These are phyloP conservation scores for Drosophila littoralis DNA, from an alignment of 1,140 invertebrate genomes.

Conservation along the genomic window DNA sequence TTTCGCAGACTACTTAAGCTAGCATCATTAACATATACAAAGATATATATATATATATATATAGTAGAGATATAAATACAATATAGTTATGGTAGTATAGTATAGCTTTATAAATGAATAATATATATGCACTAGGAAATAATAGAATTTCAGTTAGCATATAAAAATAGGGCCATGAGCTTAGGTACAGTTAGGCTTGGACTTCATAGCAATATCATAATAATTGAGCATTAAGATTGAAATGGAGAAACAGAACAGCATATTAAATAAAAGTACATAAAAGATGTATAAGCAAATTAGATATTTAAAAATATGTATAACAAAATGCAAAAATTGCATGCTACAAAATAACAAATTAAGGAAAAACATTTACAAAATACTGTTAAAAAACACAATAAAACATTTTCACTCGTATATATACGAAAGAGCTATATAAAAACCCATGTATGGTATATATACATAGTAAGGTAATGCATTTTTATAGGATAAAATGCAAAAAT, in stretches of 20 bases:
- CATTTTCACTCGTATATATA: conserved; percentile 15
- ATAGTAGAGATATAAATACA: conserved; percentile 54
- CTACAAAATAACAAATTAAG: conserved; percentile 30
- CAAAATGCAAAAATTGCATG: conserved; percentile 56
- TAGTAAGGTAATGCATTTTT: conserved; percentile 43
- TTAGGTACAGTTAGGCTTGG: conserved; percentile 27
- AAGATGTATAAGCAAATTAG: conserved; percentile 32
- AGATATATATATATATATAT: conserved; percentile 43
- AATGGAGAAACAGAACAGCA: conserved; percentile 51
- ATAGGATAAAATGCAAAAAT: conserved; percentile 70
- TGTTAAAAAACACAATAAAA: conserved; percentile 55
- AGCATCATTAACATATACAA: conserved; percentile 69
- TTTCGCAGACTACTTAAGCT: conserved; percentile 63
- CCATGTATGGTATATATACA: conserved; percentile 37
- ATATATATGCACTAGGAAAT: conserved; percentile 41
- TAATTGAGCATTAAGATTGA: conserved; percentile 38
- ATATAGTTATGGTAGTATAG: conserved; percentile 54
- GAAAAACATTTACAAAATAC: conserved; percentile 52
- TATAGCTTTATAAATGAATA: conserved; percentile 44
- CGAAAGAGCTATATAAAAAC: conserved; percentile 6
- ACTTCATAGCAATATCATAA: conserved; percentile 26
- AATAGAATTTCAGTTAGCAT: conserved; percentile 37
- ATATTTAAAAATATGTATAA: conserved; percentile 21
- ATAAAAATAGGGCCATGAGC: conserved; percentile 27
- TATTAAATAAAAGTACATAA: conserved; percentile 39